Evolutionary conservation across 2,888 invertebrate genomes (phyloP).

Genomic region (Cheilosia pagana): DNA sequence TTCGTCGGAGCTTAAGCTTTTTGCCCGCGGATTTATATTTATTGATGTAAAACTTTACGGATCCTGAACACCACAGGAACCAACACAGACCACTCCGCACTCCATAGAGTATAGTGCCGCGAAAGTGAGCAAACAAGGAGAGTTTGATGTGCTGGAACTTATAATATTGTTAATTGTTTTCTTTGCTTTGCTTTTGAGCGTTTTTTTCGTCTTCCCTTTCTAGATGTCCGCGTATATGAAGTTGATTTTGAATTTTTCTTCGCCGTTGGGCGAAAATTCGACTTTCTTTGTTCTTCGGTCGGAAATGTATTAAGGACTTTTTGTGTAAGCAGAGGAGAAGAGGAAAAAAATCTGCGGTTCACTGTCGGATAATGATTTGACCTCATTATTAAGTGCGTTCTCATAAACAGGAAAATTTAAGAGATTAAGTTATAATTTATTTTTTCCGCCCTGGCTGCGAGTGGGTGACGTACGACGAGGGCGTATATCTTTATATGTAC

Average conservation of each 20-base stretch:
- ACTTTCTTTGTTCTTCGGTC: constrained; percentile 51
- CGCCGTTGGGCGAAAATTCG: constrained; percentile 36
- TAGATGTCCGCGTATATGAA: constrained; percentile 7
- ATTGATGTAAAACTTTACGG: constrained; percentile 72
- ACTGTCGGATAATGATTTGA: constrained; percentile 71
- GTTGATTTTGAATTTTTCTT: constrained; percentile 42
- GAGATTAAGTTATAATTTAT: constrained; percentile 65
- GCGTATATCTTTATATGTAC: neutral
- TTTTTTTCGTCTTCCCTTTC: constrained; percentile 15
- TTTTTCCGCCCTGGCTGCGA: neutral
- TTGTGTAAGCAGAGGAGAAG: neutral
- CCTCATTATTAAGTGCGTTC: constrained; percentile 74
- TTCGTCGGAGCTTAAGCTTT: constrained; percentile 52
- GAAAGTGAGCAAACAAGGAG: constrained; percentile 52
- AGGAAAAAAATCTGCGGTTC: constrained; percentile 66
- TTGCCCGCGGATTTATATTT: constrained; percentile 72
- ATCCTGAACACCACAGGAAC: constrained; percentile 45
- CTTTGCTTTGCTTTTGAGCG: constrained; percentile 32
- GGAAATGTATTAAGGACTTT: neutral
- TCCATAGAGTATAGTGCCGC: neutral
- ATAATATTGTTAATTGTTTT: constrained; percentile 75
- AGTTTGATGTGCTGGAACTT: constrained; percentile 70
- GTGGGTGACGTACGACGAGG: too few relatives aligned
- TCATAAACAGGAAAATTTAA: constrained; percentile 72
- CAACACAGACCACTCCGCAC: neutral